Conservation (phyloP, 92 coral and sea anemone genomes). For the Parazoanthus swiftii region DNA sequence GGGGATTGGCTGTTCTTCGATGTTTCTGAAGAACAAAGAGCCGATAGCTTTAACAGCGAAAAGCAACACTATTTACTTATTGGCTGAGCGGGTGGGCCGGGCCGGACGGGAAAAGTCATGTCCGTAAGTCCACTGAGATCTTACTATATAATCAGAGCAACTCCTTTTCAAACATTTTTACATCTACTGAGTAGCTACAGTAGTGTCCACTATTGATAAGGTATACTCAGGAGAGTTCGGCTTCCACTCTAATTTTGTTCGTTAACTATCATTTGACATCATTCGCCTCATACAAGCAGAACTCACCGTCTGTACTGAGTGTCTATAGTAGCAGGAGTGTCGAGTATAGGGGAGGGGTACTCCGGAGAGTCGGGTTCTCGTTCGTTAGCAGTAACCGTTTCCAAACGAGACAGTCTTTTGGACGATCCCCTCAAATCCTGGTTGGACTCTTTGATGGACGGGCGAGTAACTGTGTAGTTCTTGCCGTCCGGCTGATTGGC, state of each 20-base stretch:
- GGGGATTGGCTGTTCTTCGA: constrained; percentile 78
- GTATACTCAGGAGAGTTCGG: too few species aligned
- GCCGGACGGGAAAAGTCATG: too few species aligned
- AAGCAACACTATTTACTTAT: constrained; percentile 40
- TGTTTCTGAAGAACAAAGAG: constrained; percentile 48
- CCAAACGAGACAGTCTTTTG: constrained; percentile 78
- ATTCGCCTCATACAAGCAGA: neutral
- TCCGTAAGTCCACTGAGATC: too few species aligned
- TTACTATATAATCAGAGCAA: too few species aligned
- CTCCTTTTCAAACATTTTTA: too few species aligned
- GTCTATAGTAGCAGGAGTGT: constrained; percentile 71
- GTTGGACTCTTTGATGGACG: constrained; percentile 83
- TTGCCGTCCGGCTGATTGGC: constrained; percentile 79
- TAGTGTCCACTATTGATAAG: too few species aligned
- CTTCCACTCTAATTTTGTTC: neutral
- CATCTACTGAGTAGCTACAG: too few species aligned
- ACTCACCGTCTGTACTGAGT: constrained; percentile 44
- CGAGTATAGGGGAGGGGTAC: constrained; percentile 72
- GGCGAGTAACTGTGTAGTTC: constrained; percentile 77
- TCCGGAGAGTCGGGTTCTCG: constrained; percentile 62
- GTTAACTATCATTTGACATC: neutral
- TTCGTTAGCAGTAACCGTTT: constrained; percentile 56
- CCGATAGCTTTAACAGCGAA: neutral
- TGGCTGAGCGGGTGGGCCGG: constrained; percentile 23
- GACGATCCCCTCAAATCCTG: constrained; percentile 81